These are phyloP conservation scores for Ernsta delagoae DNA, from an alignment of 2,888 invertebrate genomes.

Conservation along the genomic window DNA sequence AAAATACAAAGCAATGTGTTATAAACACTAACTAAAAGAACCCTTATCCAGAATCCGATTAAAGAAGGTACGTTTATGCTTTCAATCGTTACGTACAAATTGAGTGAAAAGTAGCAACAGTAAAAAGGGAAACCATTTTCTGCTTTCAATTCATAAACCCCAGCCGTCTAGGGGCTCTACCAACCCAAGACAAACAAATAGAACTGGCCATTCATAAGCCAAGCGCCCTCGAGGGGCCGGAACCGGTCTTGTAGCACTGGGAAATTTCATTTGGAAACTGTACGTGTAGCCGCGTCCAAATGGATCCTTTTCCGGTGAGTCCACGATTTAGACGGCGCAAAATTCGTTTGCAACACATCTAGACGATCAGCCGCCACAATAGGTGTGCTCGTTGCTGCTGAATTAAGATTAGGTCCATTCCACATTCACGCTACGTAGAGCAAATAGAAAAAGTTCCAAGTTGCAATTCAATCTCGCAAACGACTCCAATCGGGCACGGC, in stretches of 20 bases:
- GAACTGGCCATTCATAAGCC: conserved; percentile 40
- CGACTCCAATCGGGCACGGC: conserved; percentile 42
- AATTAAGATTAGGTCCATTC: conserved; percentile 74
- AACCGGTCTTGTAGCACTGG: conserved; percentile 59
- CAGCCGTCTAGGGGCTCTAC: conserved; percentile 22
- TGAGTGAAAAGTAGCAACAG: conserved; percentile 14
- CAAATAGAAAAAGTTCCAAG: conserved; percentile 68
- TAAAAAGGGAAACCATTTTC: conserved; percentile 32
- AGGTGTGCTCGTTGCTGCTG: conserved; percentile 63
- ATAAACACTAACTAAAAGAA: not conserved
- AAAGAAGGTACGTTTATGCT: not conserved
- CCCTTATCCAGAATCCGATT: not conserved
- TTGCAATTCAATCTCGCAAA: conserved; percentile 62
- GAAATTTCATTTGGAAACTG: conserved; percentile 77
- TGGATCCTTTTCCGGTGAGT: conserved; percentile 62
- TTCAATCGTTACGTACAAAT: conserved; percentile 14
- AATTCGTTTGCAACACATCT: conserved; percentile 34
- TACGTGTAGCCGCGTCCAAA: conserved; percentile 75
- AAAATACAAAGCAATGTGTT: not conserved
- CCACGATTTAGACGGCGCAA: conserved; percentile 55
- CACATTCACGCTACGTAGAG: conserved; percentile 56
- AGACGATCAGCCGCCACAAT: conserved; percentile 56
- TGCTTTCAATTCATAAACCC: conserved; percentile 29
- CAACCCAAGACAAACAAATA: conserved; percentile 36
- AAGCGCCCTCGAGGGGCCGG: conserved; percentile 52